Conservation (phyloP, 2,888 invertebrate genomes). For the Adelognathus sp. region DNA sequence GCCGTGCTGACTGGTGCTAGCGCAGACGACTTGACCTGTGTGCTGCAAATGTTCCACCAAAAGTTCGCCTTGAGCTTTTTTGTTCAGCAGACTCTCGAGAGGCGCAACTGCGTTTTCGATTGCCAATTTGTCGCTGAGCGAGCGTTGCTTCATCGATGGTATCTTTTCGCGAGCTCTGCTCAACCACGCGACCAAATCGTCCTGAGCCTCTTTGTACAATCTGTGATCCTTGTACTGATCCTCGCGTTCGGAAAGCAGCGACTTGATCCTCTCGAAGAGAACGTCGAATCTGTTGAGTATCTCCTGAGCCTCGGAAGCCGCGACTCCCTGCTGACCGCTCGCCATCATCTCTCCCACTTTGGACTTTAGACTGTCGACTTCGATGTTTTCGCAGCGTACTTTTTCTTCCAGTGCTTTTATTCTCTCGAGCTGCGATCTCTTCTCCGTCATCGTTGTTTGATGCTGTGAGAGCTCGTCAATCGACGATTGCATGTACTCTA, state of each 20-base stretch:
- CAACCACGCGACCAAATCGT: slow-evolving; percentile 94
- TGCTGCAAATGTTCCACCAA: slow-evolving; percentile 93
- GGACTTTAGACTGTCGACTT: slow-evolving; percentile 92
- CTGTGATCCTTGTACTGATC: slow-evolving; percentile 94
- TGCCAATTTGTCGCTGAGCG: slow-evolving; percentile 92
- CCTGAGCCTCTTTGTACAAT: slow-evolving; percentile 94
- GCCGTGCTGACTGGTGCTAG: slow-evolving; percentile 91
- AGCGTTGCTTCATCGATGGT: slow-evolving; percentile 92
- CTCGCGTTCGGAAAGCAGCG: slow-evolving; percentile 88
- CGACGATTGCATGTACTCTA: slow-evolving; percentile 89
- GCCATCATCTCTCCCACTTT: slow-evolving; percentile 93
- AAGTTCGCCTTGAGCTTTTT: slow-evolving; percentile 94
- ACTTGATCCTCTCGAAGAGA: slow-evolving; percentile 89
- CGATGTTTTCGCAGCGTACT: slow-evolving; percentile 93
- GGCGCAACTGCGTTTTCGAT: slow-evolving; percentile 94
- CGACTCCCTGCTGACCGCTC: slow-evolving; percentile 92
- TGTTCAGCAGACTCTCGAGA: slow-evolving; percentile 92
- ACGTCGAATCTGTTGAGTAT: slow-evolving; percentile 91
- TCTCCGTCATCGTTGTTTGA: slow-evolving; percentile 92
- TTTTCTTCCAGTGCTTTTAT: slow-evolving; percentile 94
- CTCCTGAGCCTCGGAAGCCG: slow-evolving; percentile 92
- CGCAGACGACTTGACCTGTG: slow-evolving; percentile 92
- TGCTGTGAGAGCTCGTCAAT: slow-evolving; percentile 88
- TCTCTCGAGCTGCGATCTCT: slow-evolving; percentile 92
- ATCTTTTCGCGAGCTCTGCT: slow-evolving; percentile 94